Evolutionary conservation across 2,113 vertebrate species (phyloP).

Genomic region (Mastomys natalensis): DNA sequence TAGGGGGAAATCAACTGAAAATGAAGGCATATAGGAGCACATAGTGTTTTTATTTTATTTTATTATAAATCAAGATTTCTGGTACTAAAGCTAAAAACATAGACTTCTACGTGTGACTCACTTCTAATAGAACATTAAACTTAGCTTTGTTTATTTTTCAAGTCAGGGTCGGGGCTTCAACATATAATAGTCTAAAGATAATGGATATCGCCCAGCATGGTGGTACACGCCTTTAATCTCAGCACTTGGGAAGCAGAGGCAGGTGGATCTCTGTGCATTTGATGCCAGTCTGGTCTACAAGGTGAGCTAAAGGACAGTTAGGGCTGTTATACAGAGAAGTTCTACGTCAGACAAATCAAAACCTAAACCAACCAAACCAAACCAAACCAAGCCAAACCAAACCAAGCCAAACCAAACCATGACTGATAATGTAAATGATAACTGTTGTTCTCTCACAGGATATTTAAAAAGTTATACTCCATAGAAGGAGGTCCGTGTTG

Average conservation of each 20-base stretch:
- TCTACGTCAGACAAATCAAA: not conserved
- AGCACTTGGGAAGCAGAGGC: not conserved
- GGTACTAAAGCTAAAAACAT: conserved; percentile 18
- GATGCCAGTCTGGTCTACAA: not conserved
- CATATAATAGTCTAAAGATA: conserved; percentile 13
- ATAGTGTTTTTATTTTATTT: not conserved
- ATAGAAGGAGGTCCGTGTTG: not conserved
- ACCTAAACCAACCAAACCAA: not conserved
- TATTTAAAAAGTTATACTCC: conserved; percentile 53
- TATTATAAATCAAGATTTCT: not conserved
- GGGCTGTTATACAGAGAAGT: not conserved
- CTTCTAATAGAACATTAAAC: not conserved
- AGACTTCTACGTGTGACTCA: not conserved
- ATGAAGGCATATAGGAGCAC: not conserved
- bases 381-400: not conserved
- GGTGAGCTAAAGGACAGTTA: not conserved
- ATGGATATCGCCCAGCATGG: not conserved
- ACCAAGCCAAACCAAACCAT: not conserved
- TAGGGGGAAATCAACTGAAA: not conserved
- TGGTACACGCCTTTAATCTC: not conserved
- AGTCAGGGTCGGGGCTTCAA: conserved; percentile 4
- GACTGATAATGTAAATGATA: not conserved
- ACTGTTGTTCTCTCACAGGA: conserved; percentile 11
- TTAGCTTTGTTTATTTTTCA: conserved; percentile 32
- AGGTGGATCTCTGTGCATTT: not conserved